Percentiles rank a stretch among this genome's conserved stretches.
Evolutionary conservation across 1,140 invertebrate genomes (phyloP).

Genomic region (Contarinia nasturtii): DNA sequence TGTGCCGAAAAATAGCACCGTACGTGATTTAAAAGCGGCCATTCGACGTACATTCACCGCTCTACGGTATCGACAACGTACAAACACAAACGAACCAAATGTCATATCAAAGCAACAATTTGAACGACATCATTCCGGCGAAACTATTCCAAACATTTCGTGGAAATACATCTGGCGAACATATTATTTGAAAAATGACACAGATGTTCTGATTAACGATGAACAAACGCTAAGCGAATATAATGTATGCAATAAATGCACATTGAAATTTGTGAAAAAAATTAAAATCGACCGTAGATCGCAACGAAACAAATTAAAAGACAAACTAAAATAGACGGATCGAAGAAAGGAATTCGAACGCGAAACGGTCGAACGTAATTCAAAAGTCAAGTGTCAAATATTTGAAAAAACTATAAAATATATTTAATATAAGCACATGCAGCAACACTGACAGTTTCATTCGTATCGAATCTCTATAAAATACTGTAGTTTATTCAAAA

Average conservation of each 20-base stretch:
- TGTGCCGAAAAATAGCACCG: no score
- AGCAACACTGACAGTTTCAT: no score
- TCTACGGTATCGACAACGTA: no score
- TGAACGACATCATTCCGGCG: background rate
- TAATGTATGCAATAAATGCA: conserved; percentile 34
- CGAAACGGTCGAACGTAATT: background rate
- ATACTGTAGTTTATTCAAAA: no score
- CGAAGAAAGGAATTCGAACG: background rate
- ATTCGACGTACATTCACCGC: no score
- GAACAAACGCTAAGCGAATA: conserved; percentile 32
- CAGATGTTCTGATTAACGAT: conserved; percentile 29
- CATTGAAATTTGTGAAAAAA: conserved; percentile 37
- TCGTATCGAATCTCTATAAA: no score
- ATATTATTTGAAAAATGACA: conserved; percentile 33
- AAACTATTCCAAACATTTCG: conserved; percentile 26
- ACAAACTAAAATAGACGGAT: background rate
- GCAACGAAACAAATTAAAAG: conserved; percentile 2
- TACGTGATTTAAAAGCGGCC: no score
- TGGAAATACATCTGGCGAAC: conserved; percentile 50
- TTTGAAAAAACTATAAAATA: conserved; percentile 6
- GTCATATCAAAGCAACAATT: background rate
- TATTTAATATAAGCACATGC: conserved; percentile 1
- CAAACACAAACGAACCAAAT: no score
- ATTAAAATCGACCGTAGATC: conserved; percentile 15
- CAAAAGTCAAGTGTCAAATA: conserved; percentile 2